Base-by-base conservation (phyloP, 2,888 invertebrate genomes). In the Mellilla xanthometata region DNA sequence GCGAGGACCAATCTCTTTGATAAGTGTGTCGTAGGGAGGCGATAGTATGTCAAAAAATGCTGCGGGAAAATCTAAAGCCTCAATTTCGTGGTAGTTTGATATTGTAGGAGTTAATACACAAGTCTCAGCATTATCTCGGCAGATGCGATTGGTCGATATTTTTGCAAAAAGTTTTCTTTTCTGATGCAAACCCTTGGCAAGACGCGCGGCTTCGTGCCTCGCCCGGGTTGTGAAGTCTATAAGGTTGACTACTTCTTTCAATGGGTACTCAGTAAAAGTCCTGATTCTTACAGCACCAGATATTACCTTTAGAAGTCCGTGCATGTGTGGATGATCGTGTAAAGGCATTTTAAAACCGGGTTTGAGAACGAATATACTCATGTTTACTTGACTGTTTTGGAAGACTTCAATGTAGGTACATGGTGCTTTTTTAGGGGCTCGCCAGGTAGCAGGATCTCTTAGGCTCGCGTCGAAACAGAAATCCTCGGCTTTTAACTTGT, bases 11-110 rank as follows among this genome's bases (percentile, higher is more conserved):
- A 91, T 85, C 9, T 88, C 90, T 47, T 92, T 91, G 34, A 93
- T 92, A 46, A 92, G 76, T 1, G 95, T 91, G 39, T 94, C 94
- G 71, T 98, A 98, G 0, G 98, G 97, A 7, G 98, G 98, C 34
- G 97, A 93, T n/a, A 98, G 88, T 38, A 98, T 94, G 76, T 98
- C 98, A 36, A 98, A 91, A 81, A 98, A 98, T 9, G 98, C 98
- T 2, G 96, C 96, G 0, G 95, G 93, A 33, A 94, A 93, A 38
- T 92, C 93, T 4, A 95, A 80, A 22, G 96, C 93, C 59, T 93
- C 91, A 45, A 96, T 94, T 81, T 96, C 95, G 75, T 96, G 96
- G 56, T 94, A 92, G 76, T 96, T 96, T 2, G 92, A 91, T 43
- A 91, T 83, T 2, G 90, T 81, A 0, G 96, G 96, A 10, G 95